phyloP scores from a whole-genome alignment of 2,113 vertebrate species.

The Climacteris rufus region DNA sequence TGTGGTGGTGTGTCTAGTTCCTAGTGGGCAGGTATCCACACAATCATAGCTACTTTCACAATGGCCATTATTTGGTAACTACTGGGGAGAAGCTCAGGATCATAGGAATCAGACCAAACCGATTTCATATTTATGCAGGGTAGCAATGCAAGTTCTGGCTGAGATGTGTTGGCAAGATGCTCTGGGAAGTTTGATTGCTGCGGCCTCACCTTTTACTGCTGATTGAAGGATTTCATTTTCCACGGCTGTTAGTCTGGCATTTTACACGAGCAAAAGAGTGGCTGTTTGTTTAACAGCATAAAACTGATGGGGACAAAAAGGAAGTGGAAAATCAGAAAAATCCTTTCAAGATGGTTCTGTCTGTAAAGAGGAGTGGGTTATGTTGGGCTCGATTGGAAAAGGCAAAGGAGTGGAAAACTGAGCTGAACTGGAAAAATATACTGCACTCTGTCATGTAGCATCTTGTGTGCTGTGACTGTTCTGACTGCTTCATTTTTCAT shows the following conservation, averaged over 20 bases:
- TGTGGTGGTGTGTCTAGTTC: slow-evolving; percentile 10
- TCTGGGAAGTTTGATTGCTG: neutral
- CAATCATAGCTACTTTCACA: neutral
- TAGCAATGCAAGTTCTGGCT: neutral
- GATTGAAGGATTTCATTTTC: slow-evolving; percentile 19
- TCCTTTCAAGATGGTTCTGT: neutral
- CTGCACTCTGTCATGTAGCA: slow-evolving; percentile 4
- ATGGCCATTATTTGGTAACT: neutral
- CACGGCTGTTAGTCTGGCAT: neutral
- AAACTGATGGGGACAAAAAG: slow-evolving; percentile 9
- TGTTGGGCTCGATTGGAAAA: slow-evolving; percentile 56
- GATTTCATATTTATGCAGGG: neutral
- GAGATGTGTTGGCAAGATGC: neutral
- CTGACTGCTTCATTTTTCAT: slow-evolving; percentile 21
- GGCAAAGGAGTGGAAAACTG: slow-evolving; percentile 70
- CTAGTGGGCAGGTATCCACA: neutral
- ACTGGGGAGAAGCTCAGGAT: neutral
- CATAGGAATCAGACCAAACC: neutral
- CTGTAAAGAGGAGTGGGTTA: slow-evolving; percentile 26
- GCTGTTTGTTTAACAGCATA: slow-evolving; percentile 15
- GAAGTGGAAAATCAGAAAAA: slow-evolving; percentile 24
- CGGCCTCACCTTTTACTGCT: neutral
- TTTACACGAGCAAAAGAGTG: neutral
- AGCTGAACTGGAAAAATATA: slow-evolving; percentile 67
- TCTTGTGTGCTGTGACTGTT: slow-evolving; percentile 36